Base-by-base conservation (phyloP, 2,797 vertebrate species). In the Enteromius unitaeniatus region DNA sequence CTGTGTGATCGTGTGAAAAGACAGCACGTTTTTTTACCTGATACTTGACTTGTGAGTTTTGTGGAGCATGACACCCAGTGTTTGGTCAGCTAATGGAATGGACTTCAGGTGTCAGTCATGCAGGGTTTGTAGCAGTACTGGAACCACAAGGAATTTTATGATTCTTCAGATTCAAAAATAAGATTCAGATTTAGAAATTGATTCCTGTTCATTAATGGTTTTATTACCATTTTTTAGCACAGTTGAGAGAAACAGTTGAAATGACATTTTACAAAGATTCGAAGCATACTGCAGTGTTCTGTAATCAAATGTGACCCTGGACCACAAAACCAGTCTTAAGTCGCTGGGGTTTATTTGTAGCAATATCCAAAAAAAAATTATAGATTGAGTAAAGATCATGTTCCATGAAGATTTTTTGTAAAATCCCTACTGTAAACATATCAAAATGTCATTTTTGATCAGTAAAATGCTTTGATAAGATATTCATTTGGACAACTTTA, bases 1-100 rank as follows among this genome's bases (percentile, higher is more conserved):
- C 34, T 21, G 49, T 40, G 88, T 86, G 91, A 83, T 89, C 89
- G 84, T 70, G 68, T 58, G 70, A 83, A 62, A 87, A 67, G 80
- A 87, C 80, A 89, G 65, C 85, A 62, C 82, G 85, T 87, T 90
- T 89, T 90, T 89, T 86, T 89, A 89, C 91, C 89, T 88, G 90
- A 90, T 81, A 65, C 88, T 34, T 82, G 62, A 83, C 2, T 5
- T 34, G 21, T 67, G 83, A 42, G 17, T 79, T 69, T 89, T 87
- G 87, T 89, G 84, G 23, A 7, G 77, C 77, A 19, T 86, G 47
- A 84, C 64, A 40, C 45, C 13, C 65, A 69, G n/a, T 45, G 21
- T 83, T 89, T 76, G 53, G 40, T 81, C 86, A 76, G 47, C 85
- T 87, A 84, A 86, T 72, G 78, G 78, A 86, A 64, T 83, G 53